A percentile compares a stretch with the other conserved stretches of the same genome.
Evolutionary conservation across 1,140 invertebrate genomes (phyloP).

Genomic region (Brachionus asplanchnoidis): DNA sequence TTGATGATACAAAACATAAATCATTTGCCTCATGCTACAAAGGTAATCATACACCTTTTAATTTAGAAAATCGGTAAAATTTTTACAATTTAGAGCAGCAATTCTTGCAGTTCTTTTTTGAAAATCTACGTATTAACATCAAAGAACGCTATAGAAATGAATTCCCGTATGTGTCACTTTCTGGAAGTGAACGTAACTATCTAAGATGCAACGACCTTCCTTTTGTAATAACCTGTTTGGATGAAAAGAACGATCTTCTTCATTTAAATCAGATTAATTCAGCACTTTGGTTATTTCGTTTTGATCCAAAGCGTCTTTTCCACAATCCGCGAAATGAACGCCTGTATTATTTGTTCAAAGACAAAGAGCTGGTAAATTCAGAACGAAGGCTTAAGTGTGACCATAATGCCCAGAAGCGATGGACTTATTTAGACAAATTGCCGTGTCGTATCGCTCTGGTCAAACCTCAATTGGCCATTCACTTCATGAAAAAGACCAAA

Average conservation of each 20-base stretch:
- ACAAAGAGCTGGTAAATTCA: not conserved
- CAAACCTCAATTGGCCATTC: not conserved
- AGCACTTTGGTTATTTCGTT: not conserved
- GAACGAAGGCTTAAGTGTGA: not conserved
- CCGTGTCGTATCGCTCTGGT: slow-evolving; percentile 27
- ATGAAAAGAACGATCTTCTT: slow-evolving; percentile 46
- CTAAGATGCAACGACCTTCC: slow-evolving; percentile 88
- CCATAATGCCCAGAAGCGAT: not conserved
- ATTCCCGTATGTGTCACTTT: slow-evolving; percentile 86
- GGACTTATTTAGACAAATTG: slow-evolving; percentile 20
- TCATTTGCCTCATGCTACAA: slow-evolving; percentile 98
- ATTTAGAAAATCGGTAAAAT: not conserved
- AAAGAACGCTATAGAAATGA: slow-evolving; percentile 68
- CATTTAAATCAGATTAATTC: slow-evolving; percentile 31
- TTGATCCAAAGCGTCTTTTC: not conserved
- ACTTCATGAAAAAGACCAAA: slow-evolving; percentile 32
- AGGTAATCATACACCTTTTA: slow-evolving; percentile 60
- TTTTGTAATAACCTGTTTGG: slow-evolving; percentile 79
- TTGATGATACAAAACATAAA: slow-evolving; percentile 88
- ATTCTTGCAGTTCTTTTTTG: slow-evolving; percentile 88
- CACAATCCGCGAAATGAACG: not conserved
- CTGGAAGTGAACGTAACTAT: slow-evolving; percentile 85
- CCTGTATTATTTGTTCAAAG: slow-evolving; percentile 19
- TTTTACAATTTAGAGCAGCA: slow-evolving; percentile 66
- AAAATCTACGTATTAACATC: slow-evolving; percentile 69